These are phyloP conservation scores for Enteromius thamalakanensis DNA, from an alignment of 2,797 vertebrate genomes.

Conservation along the genomic window DNA sequence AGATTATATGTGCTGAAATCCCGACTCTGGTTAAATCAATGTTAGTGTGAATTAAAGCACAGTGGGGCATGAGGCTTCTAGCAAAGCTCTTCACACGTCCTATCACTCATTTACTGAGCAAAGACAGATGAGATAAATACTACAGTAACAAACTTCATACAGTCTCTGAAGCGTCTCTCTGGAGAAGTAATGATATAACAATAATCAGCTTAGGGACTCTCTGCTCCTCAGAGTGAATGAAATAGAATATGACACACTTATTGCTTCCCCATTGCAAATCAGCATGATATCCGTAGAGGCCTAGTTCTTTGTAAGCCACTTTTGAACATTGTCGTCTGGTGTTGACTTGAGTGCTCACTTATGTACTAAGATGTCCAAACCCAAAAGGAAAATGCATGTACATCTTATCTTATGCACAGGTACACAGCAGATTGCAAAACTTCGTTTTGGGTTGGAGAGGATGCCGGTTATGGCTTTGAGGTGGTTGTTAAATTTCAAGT, in stretches of 20 bases:
- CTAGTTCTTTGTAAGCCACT: slow-evolving; percentile 8
- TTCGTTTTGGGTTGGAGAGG: background rate
- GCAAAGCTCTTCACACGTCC: background rate
- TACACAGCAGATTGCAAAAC: slow-evolving; percentile 6
- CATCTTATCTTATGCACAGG: background rate
- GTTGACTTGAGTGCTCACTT: background rate
- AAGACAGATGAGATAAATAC: slow-evolving; percentile 36
- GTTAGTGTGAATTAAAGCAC: slow-evolving; percentile 6
- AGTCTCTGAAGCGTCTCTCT: slow-evolving; percentile 27
- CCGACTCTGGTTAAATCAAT: background rate
- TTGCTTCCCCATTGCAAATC: slow-evolving; percentile 43
- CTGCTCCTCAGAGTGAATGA: slow-evolving; percentile 38
- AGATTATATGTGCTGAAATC: slow-evolving; percentile 9
- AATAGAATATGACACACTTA: slow-evolving; percentile 49
- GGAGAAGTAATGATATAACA: slow-evolving; percentile 41
- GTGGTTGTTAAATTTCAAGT: background rate
- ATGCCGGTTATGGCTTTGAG: background rate
- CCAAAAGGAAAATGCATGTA: background rate
- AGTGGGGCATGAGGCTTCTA: background rate
- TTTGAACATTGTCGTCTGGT: slow-evolving; percentile 14
- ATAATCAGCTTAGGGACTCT: slow-evolving; percentile 46
- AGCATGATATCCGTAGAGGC: slow-evolving; percentile 30
- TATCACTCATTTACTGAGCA: slow-evolving; percentile 10
- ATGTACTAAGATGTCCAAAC: background rate
- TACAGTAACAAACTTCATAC: slow-evolving; percentile 24